Evolutionary conservation across 2,797 vertebrate genomes (phyloP).

Genomic region (Melanotaenia pygmaea): DNA sequence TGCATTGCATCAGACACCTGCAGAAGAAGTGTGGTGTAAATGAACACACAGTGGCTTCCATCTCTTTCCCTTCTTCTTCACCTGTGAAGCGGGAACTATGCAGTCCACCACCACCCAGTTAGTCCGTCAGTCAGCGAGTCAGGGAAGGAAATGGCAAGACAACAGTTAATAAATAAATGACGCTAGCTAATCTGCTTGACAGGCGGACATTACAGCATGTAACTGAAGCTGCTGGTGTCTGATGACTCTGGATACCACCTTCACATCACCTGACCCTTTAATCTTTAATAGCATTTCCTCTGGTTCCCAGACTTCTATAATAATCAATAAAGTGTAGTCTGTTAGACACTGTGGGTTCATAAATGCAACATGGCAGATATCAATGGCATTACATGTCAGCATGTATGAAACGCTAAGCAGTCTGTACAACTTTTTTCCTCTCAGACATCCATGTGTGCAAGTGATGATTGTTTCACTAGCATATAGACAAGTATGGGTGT

Average conservation of each 20-base stretch:
- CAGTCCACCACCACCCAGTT: conserved; percentile 26
- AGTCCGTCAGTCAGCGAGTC: conserved; percentile 37
- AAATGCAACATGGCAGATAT: conserved; percentile 58
- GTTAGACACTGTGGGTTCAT: conserved; percentile 57
- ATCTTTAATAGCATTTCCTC: conserved; percentile 83
- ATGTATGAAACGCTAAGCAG: conserved; percentile 24
- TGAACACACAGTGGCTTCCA: conserved; percentile 35
- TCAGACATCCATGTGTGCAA: conserved; percentile 9
- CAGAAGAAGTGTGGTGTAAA: conserved; percentile 33
- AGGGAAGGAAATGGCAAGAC: conserved; percentile 65
- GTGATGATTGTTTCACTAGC: conserved; percentile 14
- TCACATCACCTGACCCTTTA: conserved; percentile 81
- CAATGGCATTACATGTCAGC: conserved; percentile 30
- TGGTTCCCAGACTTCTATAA: conserved; percentile 57
- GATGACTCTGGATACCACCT: conserved; percentile 81
- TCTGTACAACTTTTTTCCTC: conserved; percentile 28
- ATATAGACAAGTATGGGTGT: conserved; percentile 21
- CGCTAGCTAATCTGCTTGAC: conserved; percentile 82
- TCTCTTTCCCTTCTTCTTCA: conserved; percentile 53
- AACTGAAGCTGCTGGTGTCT: conserved; percentile 81
- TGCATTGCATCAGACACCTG: conserved; percentile 1
- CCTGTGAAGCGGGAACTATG: conserved; percentile 50
- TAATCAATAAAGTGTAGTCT: conserved; percentile 75
- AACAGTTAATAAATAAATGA: conserved; percentile 86
- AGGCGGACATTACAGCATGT: conserved; percentile 76